A percentile compares a stretch with the other conserved stretches of the same genome.
Evolutionary conservation across 2,797 vertebrate species (phyloP).

Genomic region (Meda fulgida): DNA sequence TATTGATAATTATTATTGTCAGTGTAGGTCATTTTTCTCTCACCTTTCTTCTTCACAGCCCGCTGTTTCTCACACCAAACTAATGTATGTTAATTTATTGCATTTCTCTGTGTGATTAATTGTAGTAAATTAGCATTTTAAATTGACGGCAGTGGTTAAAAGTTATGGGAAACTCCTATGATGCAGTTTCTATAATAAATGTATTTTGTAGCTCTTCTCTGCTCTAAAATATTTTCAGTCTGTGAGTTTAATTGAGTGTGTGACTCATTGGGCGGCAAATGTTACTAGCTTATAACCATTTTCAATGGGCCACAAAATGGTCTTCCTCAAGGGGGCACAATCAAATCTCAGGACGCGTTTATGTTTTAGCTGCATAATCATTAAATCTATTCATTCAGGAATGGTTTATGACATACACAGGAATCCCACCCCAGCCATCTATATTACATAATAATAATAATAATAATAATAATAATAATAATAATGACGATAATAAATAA

Average conservation of each 20-base stretch:
- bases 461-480: no score
- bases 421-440: neutral
- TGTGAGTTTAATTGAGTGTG: conserved; percentile 17
- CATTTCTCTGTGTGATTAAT: neutral
- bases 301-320: conserved; percentile 1
- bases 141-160: neutral
- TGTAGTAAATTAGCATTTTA: neutral
- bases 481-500: neutral
- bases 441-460: neutral
- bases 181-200: neutral
- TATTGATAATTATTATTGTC: neutral
- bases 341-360: neutral
- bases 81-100: neutral
- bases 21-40: neutral
- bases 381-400: neutral
- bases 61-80: neutral
- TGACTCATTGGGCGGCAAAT: conserved; percentile 25
- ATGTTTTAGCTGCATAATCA: neutral
- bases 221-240: neutral
- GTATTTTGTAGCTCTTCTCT: neutral
- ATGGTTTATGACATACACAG: neutral
- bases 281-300: neutral
- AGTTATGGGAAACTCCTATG: neutral
- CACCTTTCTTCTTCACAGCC: neutral
- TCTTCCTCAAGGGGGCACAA: neutral